Percentiles rank a stretch among this genome's conserved stretches.
phyloP scores from a whole-genome alignment of 2,888 invertebrate species.

The Aporophyla nigra region DNA sequence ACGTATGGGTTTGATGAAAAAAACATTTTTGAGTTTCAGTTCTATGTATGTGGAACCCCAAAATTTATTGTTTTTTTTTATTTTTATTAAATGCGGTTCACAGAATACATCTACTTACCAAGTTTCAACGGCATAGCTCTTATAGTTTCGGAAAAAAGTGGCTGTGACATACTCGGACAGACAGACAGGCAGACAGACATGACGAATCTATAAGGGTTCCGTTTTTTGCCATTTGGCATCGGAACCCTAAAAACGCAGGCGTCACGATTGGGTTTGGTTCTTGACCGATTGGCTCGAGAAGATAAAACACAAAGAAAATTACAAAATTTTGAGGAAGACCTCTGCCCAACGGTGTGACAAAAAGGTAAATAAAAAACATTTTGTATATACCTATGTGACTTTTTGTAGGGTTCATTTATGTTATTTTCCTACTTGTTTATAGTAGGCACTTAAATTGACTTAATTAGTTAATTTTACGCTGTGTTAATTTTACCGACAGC shows the following conservation, averaged over 20 bases:
- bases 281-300: background rate
- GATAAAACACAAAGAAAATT: background rate
- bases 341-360: background rate
- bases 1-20: too few relatives aligned
- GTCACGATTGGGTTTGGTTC: background rate
- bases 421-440: background rate
- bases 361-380: background rate
- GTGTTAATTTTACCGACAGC: slow-evolving; percentile 8
- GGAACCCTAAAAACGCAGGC: background rate
- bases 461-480: slow-evolving; percentile 26
- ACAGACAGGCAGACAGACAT: too few relatives aligned
- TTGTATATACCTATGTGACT: background rate
- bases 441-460: slow-evolving; percentile 8
- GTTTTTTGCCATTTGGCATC: too few relatives aligned
- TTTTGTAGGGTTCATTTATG: background rate
- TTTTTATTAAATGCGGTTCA: too few relatives aligned
- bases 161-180: too few relatives aligned
- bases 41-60: too few relatives aligned
- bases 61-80: too few relatives aligned
- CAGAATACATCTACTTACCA: too few relatives aligned
- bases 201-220: too few relatives aligned
- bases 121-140: too few relatives aligned
- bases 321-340: background rate
- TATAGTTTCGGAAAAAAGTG: too few relatives aligned
- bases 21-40: too few relatives aligned